Percentiles rank a stretch among this genome's conserved stretches.
Conservation (phyloP, 2,888 invertebrate species). For the Sphaerophoria taeniata region DNA sequence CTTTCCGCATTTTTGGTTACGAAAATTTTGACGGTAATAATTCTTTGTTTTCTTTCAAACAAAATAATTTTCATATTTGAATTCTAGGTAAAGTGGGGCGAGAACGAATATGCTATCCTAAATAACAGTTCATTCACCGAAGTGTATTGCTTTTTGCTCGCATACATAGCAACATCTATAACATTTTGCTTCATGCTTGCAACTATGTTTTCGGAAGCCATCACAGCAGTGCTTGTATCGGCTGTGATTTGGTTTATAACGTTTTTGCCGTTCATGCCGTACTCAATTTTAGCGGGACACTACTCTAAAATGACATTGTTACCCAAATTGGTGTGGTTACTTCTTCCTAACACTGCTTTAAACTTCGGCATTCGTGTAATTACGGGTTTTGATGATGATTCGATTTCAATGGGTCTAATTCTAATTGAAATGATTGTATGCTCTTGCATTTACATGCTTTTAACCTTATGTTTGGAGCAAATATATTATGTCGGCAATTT, state of each 20-base stretch:
- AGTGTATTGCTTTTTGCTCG: slow-evolving; percentile 87
- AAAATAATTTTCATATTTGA: background rate
- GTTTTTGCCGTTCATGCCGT: slow-evolving; percentile 85
- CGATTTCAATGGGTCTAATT: slow-evolving; percentile 88
- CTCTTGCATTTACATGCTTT: slow-evolving; percentile 85
- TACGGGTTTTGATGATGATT: slow-evolving; percentile 87
- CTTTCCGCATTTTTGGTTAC: slow-evolving; percentile 85
- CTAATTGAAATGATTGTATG: slow-evolving; percentile 86
- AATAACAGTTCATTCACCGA: slow-evolving; percentile 87
- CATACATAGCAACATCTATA: slow-evolving; percentile 89
- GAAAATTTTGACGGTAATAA: slow-evolving; percentile 85
- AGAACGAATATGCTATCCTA: slow-evolving; percentile 85
- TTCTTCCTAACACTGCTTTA: slow-evolving; percentile 92
- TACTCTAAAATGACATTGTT: slow-evolving; percentile 86
- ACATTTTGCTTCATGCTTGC: slow-evolving; percentile 92
- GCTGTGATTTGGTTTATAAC: slow-evolving; percentile 90
- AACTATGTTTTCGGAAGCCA: slow-evolving; percentile 91
- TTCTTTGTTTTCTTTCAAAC: background rate
- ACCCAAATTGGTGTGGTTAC: slow-evolving; percentile 86
- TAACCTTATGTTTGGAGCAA: slow-evolving; percentile 94
- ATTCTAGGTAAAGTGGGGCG: slow-evolving; percentile 84
- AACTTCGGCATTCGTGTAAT: slow-evolving; percentile 90
- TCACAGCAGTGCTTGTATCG: slow-evolving; percentile 90
- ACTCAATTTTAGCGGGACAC: slow-evolving; percentile 86
- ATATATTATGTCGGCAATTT: slow-evolving; percentile 91